These are phyloP conservation scores for Labeo calbasu DNA, from an alignment of 2,797 vertebrate genomes.

Conservation along the genomic window DNA sequence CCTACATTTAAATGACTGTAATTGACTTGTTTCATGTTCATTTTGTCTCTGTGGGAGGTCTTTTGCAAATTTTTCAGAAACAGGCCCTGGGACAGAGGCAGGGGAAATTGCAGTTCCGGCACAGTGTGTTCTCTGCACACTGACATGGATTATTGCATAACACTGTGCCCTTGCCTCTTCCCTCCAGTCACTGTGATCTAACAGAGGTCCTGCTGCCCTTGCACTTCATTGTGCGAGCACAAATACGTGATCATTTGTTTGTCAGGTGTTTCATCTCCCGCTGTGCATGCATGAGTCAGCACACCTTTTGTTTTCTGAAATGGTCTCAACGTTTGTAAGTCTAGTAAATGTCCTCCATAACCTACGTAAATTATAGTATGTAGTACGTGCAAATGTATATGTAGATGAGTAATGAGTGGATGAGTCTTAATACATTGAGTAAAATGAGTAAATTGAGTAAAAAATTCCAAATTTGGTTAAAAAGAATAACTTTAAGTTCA, in stretches of 20 bases:
- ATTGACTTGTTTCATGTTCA: neutral
- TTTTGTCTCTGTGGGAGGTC: slow-evolving; percentile 2
- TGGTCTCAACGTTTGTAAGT: neutral
- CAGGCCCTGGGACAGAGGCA: slow-evolving; percentile 22
- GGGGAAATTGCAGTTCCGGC: slow-evolving; percentile 25
- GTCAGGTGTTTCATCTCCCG: neutral
- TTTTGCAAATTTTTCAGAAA: slow-evolving; percentile 33
- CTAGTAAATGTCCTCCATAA: neutral
- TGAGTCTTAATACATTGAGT: neutral
- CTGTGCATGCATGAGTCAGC: neutral
- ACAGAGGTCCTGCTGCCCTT: slow-evolving; percentile 30
- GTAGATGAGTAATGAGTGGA: neutral
- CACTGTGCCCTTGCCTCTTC: slow-evolving; percentile 4
- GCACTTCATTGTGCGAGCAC: neutral
- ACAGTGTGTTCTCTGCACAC: slow-evolving; percentile 49
- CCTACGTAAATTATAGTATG: neutral
- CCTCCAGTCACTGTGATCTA: slow-evolving; percentile 19
- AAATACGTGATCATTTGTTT: neutral
- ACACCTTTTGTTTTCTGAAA: neutral
- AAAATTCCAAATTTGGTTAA: too few species aligned
- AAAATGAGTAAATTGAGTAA: too few species aligned
- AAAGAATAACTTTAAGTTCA: neutral
- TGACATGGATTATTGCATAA: slow-evolving; percentile 40
- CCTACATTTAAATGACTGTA: neutral
- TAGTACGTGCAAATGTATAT: neutral